phyloP scores from a whole-genome alignment of 2,797 vertebrate genomes.

The Crocodylus rhombifer region DNA sequence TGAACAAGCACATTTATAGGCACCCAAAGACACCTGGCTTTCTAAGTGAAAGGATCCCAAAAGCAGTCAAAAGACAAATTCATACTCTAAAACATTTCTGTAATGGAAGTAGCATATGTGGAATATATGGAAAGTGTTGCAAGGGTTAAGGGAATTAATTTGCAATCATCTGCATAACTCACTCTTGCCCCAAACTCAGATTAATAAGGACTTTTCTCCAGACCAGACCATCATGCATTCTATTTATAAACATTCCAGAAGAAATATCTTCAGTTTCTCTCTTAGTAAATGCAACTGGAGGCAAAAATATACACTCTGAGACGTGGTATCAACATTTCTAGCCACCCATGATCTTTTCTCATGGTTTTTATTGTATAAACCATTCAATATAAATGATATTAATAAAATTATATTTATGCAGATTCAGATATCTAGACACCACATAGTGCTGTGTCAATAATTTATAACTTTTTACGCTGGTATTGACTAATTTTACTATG shows the following conservation, averaged over 20 bases:
- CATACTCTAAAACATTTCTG: neutral
- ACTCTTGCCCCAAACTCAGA: neutral
- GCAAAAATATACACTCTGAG: neutral
- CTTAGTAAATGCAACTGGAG: neutral
- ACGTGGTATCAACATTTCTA: neutral
- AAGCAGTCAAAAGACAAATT: neutral
- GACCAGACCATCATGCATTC: neutral
- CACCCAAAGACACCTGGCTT: neutral
- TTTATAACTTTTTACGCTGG: constrained; percentile 71
- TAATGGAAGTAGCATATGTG: neutral
- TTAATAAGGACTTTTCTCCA: neutral
- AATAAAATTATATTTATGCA: constrained; percentile 42
- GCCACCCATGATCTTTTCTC: constrained; percentile 28
- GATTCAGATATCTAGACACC: constrained; percentile 55
- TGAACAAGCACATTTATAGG: no score
- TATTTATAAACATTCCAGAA: neutral
- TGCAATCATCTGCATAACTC: neutral
- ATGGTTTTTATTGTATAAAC: constrained; percentile 57
- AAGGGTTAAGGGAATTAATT: neutral
- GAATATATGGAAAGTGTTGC: neutral
- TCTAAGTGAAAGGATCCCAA: neutral
- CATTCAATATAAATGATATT: constrained; percentile 1
- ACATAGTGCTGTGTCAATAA: constrained; percentile 73
- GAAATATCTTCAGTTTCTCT: neutral
- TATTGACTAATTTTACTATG: constrained; percentile 62